Evolutionary conservation across 2,888 invertebrate species (phyloP).

Genomic region (Zhuqinia jingwanae): DNA sequence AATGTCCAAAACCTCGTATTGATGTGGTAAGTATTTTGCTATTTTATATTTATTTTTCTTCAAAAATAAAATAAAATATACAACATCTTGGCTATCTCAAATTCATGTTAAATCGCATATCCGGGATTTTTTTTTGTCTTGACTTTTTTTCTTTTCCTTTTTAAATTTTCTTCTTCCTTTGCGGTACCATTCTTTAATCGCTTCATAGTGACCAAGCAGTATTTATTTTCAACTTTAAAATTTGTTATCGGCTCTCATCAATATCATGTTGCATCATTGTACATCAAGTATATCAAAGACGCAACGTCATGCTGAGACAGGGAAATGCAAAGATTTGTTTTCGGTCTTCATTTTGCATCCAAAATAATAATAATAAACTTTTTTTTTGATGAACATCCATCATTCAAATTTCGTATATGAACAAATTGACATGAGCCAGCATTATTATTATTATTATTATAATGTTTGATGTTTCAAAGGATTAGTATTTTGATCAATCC

Average conservation of each 20-base stretch:
- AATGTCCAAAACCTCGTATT: constrained; percentile 95
- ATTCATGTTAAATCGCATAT: too few species aligned
- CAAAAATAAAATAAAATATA: too few species aligned
- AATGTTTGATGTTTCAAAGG: constrained; percentile 37
- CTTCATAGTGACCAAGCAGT: constrained; percentile 25
- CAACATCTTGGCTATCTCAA: too few species aligned
- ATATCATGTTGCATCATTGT: background rate
- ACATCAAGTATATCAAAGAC: background rate
- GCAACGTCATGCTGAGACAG: constrained; percentile 59
- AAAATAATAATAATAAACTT: too few species aligned
- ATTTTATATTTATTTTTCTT: too few species aligned
- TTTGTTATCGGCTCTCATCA: background rate
- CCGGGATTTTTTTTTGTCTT: too few species aligned
- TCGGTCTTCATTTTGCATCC: too few species aligned
- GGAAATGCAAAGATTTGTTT: background rate
- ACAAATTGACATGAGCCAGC: constrained; percentile 33
- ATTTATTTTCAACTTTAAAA: background rate
- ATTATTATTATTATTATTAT: too few species aligned
- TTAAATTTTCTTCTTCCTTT: background rate
- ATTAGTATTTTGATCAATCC: constrained; percentile 18
- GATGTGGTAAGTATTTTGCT: constrained; percentile 86
- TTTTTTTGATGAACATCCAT: background rate
- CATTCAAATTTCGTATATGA: constrained; percentile 12
- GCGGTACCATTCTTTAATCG: background rate
- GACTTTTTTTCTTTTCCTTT: too few species aligned